phyloP scores from a whole-genome alignment of 37 sponge, comb jelly and placozoan species.

The Agelas oroides region DNA sequence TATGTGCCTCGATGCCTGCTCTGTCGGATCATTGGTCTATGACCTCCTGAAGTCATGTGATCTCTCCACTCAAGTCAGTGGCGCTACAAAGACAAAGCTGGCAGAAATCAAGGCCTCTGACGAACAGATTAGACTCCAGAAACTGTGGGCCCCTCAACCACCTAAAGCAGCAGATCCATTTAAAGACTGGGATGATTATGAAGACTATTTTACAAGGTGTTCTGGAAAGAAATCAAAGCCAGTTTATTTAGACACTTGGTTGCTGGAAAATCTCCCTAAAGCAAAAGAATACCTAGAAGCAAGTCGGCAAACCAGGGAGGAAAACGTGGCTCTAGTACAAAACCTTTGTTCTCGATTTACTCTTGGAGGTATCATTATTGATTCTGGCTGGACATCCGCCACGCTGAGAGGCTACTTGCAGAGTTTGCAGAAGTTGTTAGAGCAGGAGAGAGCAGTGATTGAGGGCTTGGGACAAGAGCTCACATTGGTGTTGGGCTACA shows the following conservation, averaged over 20 bases:
- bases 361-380: neutral
- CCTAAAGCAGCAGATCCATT: too few species aligned
- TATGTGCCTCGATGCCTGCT: neutral
- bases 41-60: constrained; percentile 15
- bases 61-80: neutral
- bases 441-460: neutral
- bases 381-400: constrained; percentile 1
- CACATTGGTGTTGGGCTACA: neutral
- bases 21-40: neutral
- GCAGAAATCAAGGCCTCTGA: neutral
- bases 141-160: too few species aligned
- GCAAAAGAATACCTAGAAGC: neutral
- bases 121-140: neutral
- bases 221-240: neutral
- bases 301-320: neutral
- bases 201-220: too few species aligned
- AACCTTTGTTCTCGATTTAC: neutral
- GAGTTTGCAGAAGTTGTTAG: neutral
- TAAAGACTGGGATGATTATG: too few species aligned
- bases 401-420: constrained; percentile 8
- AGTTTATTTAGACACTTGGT: neutral
- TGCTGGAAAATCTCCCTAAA: neutral
- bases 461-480: neutral
- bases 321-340: neutral
- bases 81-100: neutral